phyloP scores from a whole-genome alignment of 2,797 vertebrate species.

The Labroides dimidiatus region DNA sequence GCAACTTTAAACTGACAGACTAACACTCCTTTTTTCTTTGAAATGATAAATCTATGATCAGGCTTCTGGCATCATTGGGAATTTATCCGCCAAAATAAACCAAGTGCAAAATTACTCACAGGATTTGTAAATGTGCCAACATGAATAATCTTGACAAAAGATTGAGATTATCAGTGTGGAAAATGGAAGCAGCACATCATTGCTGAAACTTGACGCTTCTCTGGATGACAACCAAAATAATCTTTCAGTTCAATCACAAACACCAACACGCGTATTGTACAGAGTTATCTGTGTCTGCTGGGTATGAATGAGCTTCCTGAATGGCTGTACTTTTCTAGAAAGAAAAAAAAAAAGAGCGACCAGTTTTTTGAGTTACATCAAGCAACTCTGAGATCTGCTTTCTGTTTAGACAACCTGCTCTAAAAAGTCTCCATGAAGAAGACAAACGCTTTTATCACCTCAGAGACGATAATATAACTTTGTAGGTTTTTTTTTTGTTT shows the following conservation, averaged over 20 bases:
- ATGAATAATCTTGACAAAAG: slow-evolving; percentile 46
- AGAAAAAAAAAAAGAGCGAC: slow-evolving; percentile 27
- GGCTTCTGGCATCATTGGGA: slow-evolving; percentile 17
- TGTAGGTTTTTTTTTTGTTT: too few species aligned
- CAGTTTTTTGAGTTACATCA: slow-evolving; percentile 41
- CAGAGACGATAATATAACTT: background rate
- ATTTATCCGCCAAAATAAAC: slow-evolving; percentile 24
- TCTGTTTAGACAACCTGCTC: slow-evolving; percentile 36
- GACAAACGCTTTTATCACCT: slow-evolving; percentile 28
- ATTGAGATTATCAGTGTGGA: slow-evolving; percentile 55
- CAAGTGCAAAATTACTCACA: slow-evolving; percentile 13
- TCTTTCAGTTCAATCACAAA: slow-evolving; percentile 58
- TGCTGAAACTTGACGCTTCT: slow-evolving; percentile 43
- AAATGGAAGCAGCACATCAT: slow-evolving; percentile 48
- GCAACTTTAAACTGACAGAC: slow-evolving; percentile 28
- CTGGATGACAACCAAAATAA: slow-evolving; percentile 59
- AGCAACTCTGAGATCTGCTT: slow-evolving; percentile 25
- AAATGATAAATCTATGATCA: slow-evolving; percentile 16
- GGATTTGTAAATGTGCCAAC: slow-evolving; percentile 26
- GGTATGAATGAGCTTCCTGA: slow-evolving; percentile 43
- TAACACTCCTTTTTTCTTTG: background rate
- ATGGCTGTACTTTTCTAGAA: slow-evolving; percentile 42
- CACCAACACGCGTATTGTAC: slow-evolving; percentile 25
- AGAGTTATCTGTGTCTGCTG: slow-evolving; percentile 29
- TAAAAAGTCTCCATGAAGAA: slow-evolving; percentile 15